Evolutionary conservation across 2,113 vertebrate genomes (phyloP), one percentile per base, ranked within the genome.

Genomic region (Bothrops jararaca): DNA sequence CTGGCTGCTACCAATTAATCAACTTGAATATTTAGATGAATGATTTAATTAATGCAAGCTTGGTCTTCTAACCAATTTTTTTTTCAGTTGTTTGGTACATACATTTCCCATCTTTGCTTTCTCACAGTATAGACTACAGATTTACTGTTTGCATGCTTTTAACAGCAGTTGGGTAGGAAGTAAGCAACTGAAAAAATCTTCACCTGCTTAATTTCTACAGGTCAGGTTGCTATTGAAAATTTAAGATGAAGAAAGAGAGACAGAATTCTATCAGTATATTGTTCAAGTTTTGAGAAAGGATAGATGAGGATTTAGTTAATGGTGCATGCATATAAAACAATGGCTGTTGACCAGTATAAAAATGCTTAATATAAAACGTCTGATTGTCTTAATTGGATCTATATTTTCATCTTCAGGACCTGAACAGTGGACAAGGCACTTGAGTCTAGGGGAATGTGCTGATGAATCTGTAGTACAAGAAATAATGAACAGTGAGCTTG

Each of bases 391-490:
- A 85, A 89, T 60, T 85, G 10, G 18, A 56, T 24, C 48, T 92
- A 29, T 22, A 39, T 50, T 90, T 92, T 95, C 92, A 12, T 1
- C 96, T 96, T 89, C 89, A 98, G 98, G 95, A 93, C 88, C 39
- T 58, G 91, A 90, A n/a, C 91, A 94, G 4, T 98, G 98, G 97
- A 91, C 95, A 87, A 93, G 93, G 93, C 90, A 92, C 4, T 95
- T 52, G 24, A 98, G 98, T 15, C 29, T 97, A 13, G 94, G 94
- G 90, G 86, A 93, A 23, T 26, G 9, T 3, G 96, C 96, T 89
- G 95, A 95, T 92, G 94, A 91, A 1, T 89, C 80, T 53, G 11
- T 94, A 39, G 95, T 95, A 48, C 64, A 90, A 2, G 92, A 74
- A 80, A 90, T 96, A 39, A 15, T 95, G 29, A 29, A 45, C 80